Evolutionary conservation across 2,113 vertebrate species (phyloP), one percentile per base, ranked within the genome.

Genomic region (Phrynosoma platyrhinos): DNA sequence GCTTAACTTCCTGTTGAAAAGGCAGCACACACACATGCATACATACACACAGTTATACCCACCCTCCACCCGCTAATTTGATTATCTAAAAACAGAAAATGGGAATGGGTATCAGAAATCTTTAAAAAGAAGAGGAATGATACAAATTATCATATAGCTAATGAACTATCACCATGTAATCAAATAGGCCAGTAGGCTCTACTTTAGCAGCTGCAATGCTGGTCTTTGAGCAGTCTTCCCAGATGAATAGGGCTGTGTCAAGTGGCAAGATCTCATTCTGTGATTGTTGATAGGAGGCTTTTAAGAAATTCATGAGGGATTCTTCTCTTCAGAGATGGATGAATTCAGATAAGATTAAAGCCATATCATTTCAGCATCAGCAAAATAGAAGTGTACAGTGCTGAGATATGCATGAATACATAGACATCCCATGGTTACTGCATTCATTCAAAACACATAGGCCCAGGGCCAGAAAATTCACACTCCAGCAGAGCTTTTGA

Each of bases 201-300:
- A 30, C 64, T 5, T 66, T 18, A 7, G 40, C 40, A 47, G 81
- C 81, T 47, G 40, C 40, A 30, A 25, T 21, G 7, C 23, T n/a
- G 40, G 18, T 42, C 82, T 27, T 72, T 4, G 47, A 83, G 40
- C 69, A 40, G 42, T 23, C 82, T 71, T 53, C 27, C 23, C 20
- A 27, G 13, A 69, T 86, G 20, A 36, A 53, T 79, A 77, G 4
- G 20, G 30, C 25, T 47, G 25, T 66, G 58, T 66, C 80, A 42
- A 42, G 80, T 66, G 36, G 36, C 10, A 21, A 18, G 66, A 30
- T 52, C 27, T 86, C 30, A 52, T 78, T 69, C 21, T 71, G 12
- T 27, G 53, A 71, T 66, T 79, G n/a, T 25, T 85, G 58, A 47
- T 47, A 85, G 75, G 72, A 66, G 58, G 53, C 84, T 79, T 86